Base-by-base conservation (phyloP, 2,797 vertebrate species). In the Protonibea diacanthus region DNA sequence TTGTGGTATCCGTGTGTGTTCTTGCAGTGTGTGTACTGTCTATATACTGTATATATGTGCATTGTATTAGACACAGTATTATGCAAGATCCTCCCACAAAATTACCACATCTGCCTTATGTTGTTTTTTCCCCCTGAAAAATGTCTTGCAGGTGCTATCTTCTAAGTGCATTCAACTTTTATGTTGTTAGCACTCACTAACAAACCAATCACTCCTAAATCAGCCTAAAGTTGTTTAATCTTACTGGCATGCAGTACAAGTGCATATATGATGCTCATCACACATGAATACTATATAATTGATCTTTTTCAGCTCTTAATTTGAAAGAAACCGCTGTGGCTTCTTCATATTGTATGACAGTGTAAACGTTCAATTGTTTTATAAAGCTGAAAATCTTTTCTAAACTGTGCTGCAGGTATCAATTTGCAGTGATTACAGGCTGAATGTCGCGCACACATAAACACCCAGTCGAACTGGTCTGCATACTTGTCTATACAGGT, bases 401-500 rank as follows among this genome's bases (percentile, higher is more conserved):
- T 6, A 71, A 70, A 73, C 25, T 29, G 21, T 55, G 59, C n/a
- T 70, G 49, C 45, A 67, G 58, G 45, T 53, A 29, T 53, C 55
- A 6, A 59, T 80, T 78, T 74, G 38, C 56, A 63, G 14, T 75
- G 71, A 67, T 77, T 33, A 58, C 20, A 51, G 60, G 52, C 56
- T 66, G 3, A 59, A 38, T 15, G 49, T 74, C 47, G 2, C 59
- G 80, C 13, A 18, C 71, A 55, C 62, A 64, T 21, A 29, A 51
- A 60, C 45, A 75, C 45, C 44, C 75, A 45, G 67, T 82, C 78
- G 73, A 71, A 86, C 83, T 68, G 80, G 76, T 82, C 52, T 73
- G 68, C 13, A 40, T 67, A 40, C 74, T 38, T 88, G 80, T 86
- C 70, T 76, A 10, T 53, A 60, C 82, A 88, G 71, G 77, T 86